A percentile compares a stretch with the other conserved stretches of the same genome.
Conservation (phyloP, 2,888 invertebrate genomes). For the Cheilosia variabilis region DNA sequence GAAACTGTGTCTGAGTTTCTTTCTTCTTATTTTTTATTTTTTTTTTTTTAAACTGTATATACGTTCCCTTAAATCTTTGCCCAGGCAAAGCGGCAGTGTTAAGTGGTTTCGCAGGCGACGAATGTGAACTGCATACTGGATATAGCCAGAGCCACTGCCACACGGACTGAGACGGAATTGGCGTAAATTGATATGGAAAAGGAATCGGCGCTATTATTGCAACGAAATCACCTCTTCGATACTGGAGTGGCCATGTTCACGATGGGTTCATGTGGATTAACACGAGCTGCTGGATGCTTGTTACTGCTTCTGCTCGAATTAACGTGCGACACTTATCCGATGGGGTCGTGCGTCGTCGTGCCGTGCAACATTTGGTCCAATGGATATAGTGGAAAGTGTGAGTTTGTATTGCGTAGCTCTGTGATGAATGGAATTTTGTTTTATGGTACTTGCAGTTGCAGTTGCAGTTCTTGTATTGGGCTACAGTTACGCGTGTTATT, state of each 20-base stretch:
- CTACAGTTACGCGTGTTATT: constrained; percentile 55
- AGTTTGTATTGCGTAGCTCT: constrained; percentile 54
- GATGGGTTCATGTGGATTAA: constrained; percentile 73
- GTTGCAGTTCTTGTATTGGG: constrained; percentile 50
- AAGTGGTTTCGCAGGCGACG: constrained; percentile 44
- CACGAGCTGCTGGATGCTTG: constrained; percentile 73
- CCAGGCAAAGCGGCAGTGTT: constrained; percentile 39
- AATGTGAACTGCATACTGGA: constrained; percentile 46
- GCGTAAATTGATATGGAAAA: constrained; percentile 74
- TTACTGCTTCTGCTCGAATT: constrained; percentile 73
- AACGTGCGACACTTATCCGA: constrained; percentile 73
- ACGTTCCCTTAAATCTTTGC: constrained; percentile 56
- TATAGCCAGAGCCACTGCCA: constrained; percentile 34
- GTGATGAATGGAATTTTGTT: constrained; percentile 67
- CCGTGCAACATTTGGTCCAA: constrained; percentile 5
- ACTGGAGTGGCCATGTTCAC: constrained; percentile 63
- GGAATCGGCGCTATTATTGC: constrained; percentile 72
- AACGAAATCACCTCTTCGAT: constrained; percentile 57
- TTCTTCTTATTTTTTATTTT: constrained; percentile 10
- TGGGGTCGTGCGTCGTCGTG: constrained; percentile 69
- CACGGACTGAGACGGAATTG: constrained; percentile 57
- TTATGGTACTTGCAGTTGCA: constrained; percentile 27
- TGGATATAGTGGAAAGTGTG: constrained; percentile 52
- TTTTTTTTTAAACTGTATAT: constrained; percentile 14
- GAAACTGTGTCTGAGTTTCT: constrained; percentile 54